Evolutionary conservation across 2,113 vertebrate species (phyloP).

Genomic region (Potamarius usumacintae): DNA sequence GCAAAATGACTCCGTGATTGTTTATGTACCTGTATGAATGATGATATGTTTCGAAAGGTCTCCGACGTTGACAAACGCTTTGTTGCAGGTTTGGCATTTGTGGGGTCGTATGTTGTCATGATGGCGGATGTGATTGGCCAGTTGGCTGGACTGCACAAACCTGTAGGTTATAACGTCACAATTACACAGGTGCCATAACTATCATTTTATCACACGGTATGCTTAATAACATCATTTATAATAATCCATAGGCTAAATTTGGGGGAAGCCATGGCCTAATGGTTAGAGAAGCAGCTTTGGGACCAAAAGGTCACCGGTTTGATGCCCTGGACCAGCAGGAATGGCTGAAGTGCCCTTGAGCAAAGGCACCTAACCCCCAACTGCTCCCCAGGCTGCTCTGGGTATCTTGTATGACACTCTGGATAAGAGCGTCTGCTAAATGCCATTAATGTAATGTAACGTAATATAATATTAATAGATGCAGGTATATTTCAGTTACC

Average conservation of each 20-base stretch:
- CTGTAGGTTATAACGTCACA: conserved; percentile 63
- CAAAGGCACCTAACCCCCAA: too few species aligned
- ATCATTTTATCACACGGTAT: not conserved
- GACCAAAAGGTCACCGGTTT: too few species aligned
- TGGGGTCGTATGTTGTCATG: conserved; percentile 98
- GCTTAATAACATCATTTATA: not conserved
- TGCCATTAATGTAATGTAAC: too few species aligned
- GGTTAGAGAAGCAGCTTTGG: too few species aligned
- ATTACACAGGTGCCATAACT: not conserved
- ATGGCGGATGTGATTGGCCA: conserved; percentile 98
- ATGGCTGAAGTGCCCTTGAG: too few species aligned
- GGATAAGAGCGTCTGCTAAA: too few species aligned
- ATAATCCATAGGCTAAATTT: not conserved
- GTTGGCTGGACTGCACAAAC: conserved; percentile 95
- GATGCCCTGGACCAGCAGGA: too few species aligned
- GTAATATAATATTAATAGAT: too few species aligned
- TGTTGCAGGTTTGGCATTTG: conserved; percentile 92
- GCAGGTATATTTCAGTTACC: conserved; percentile 66
- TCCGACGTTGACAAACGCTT: conserved; percentile 96
- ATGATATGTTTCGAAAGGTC: conserved; percentile 98
- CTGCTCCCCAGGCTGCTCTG: too few species aligned
- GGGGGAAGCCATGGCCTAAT: too few species aligned
- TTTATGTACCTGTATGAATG: conserved; percentile 88
- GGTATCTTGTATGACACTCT: too few species aligned
- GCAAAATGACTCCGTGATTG: not conserved